Evolutionary conservation across 2,113 vertebrate species (phyloP).

Genomic region (Poecile atricapillus): DNA sequence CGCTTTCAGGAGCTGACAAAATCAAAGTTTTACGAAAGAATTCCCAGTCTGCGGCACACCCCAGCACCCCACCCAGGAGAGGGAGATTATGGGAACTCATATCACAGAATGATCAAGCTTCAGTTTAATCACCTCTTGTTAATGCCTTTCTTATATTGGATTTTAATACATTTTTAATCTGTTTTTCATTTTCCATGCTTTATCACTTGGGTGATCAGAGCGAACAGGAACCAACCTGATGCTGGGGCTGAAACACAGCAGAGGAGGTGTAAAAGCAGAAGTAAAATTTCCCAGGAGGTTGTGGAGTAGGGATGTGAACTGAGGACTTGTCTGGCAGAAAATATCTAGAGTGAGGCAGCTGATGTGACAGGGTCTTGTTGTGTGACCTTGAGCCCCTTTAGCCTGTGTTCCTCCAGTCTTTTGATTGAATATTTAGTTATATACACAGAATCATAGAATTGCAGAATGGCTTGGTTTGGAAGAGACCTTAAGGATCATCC

Average conservation of each 20-base stretch:
- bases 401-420: background rate
- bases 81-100: conserved; percentile 30
- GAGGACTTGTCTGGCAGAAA: background rate
- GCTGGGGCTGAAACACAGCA: background rate
- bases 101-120: conserved; percentile 48
- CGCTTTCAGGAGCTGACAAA: conserved; percentile 17
- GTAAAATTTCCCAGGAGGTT: background rate
- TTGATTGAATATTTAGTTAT: background rate
- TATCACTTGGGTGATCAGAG: conserved; percentile 36
- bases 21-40: conserved; percentile 32
- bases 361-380: background rate
- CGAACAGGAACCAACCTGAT: conserved; percentile 45
- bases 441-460: background rate
- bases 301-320: background rate
- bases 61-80: conserved; percentile 30
- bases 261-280: background rate
- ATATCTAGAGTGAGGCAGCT: background rate
- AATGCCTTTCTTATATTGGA: conserved; percentile 54
- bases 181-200: conserved; percentile 52
- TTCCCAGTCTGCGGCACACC: conserved; percentile 24
- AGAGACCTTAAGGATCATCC: background rate
- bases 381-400: background rate
- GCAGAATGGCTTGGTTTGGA: background rate
- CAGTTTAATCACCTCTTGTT: conserved; percentile 46
- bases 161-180: conserved; percentile 65